Conservation (phyloP, 2,797 vertebrate genomes). For the Varecia variegata region DNA sequence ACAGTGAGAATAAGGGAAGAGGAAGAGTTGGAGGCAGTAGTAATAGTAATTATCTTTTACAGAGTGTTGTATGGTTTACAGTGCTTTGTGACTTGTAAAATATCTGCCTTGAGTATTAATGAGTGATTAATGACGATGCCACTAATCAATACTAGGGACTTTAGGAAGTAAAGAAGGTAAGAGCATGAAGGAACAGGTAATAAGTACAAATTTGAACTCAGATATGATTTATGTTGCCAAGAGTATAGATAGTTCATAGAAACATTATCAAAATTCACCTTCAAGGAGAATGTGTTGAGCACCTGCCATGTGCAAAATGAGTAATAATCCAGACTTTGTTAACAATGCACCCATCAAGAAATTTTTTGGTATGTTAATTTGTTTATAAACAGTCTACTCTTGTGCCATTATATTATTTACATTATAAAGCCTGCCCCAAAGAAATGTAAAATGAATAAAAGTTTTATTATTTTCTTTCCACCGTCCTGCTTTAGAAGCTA, state of each 20-base stretch:
- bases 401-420: background rate
- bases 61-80: background rate
- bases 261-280: background rate
- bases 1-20: background rate
- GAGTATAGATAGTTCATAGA: background rate
- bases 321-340: background rate
- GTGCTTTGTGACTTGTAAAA: background rate
- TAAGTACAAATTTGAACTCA: background rate
- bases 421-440: background rate
- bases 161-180: background rate
- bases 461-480: background rate
- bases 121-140: background rate
- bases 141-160: background rate
- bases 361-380: background rate
- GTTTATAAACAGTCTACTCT: background rate
- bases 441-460: constrained; percentile 4
- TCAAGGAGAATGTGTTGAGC: background rate
- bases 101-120: background rate
- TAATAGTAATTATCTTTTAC: background rate
- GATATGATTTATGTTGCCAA: background rate
- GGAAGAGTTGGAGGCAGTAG: background rate
- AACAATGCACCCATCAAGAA: background rate
- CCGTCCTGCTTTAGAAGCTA: background rate
- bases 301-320: background rate
- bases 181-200: background rate